Base-by-base conservation (phyloP, 2,113 vertebrate genomes). In the Mesitornis unicolor region DNA sequence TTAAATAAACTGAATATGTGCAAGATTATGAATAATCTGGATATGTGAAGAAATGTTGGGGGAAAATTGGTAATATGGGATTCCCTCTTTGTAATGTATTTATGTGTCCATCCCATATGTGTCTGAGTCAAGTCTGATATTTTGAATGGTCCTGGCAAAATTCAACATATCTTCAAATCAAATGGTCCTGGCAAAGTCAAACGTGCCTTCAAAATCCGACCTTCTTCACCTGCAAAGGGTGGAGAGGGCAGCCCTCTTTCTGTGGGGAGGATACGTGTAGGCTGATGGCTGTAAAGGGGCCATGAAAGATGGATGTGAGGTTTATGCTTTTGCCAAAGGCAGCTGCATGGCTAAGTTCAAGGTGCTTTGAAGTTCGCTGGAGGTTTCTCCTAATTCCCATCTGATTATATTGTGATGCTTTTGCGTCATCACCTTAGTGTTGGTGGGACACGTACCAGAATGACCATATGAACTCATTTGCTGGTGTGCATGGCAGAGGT, bases 291-390 rank as follows among this genome's bases (percentile, higher is more conserved):
- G 7, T 47, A n/a, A 29, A 84, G 10, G 16, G 16, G 16, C n/a
- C 29, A 11, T 54, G 43, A 71, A 21, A 31, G 38, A 3, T 0
- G 0, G 1, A 1, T 33, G 18, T 35, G 45, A 73, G 14, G 26
- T 84, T 40, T 81, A 83, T 33, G 17, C 25, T 79, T 73, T 21
- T 28, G 38, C 42, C 35, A 36, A n/a, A 77, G 42, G 26, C 25
- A 50, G 19, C 5, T 73, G 48, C 13, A 19, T 1, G 2, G 48
- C 28, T 56, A 60, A 69, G 38, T 83, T 59, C 25, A 28, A 59
- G 51, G 42, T 61, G 16, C 26, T 75, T 51, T 13, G 7, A 11
- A 5, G 16, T 47, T 74, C 67, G 2, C 16, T 63, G 42, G 29
- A 43, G 18, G 7, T 50, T 77, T 78, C 40, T 74, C 31, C 0